Base-by-base conservation (phyloP, 2,888 invertebrate species). In the Drosophila meridiana region DNA sequence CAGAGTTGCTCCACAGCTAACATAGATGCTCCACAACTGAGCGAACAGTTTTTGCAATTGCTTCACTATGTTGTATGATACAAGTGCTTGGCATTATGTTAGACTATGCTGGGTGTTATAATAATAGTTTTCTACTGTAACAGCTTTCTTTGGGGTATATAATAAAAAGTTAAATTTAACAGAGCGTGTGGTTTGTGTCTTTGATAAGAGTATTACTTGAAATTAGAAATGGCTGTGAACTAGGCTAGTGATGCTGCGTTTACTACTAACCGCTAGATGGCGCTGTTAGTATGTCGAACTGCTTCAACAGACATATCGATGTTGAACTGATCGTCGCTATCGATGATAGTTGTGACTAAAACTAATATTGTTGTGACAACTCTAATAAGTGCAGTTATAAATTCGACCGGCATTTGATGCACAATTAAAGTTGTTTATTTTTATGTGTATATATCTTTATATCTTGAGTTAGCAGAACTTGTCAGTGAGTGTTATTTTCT, bases 1-100 rank as follows among this genome's bases (percentile, higher is more conserved):
- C 45, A 69, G 45, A 47, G 36, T 4, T 45, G 50, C 76, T 76
- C 78, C 73, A 20, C 57, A 36, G 5, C 0, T 48, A 45, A 53
- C 50, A 52, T 8, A 34, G 20, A 9, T 5, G 9, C 70, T 76
- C 63, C 56, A 3, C 67, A 26, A 26, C 8, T 5, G 6, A 14
- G 20, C 28, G 2, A 5, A 32, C 14, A 40, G 3, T 13, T 9
- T 6, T 9, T 9, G 6, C 0, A 50, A 11, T 1, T 36, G 20
- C 6, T 28, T 6, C 2, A 0, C 14, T 28, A 2, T 36, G 36
- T 1, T 28, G 2, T 0, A 6, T 45, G n/a, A 30, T 30, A 0
- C 30, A 47, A 28, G n/a, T 4, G 1, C 3, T 4, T 36, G n/a
- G 5, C 5, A 8, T 36, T 38, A 11, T 47, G 0, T 30, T 30